These are phyloP conservation scores for Tachina fera DNA, from an alignment of 2,888 invertebrate species.

Conservation along the genomic window DNA sequence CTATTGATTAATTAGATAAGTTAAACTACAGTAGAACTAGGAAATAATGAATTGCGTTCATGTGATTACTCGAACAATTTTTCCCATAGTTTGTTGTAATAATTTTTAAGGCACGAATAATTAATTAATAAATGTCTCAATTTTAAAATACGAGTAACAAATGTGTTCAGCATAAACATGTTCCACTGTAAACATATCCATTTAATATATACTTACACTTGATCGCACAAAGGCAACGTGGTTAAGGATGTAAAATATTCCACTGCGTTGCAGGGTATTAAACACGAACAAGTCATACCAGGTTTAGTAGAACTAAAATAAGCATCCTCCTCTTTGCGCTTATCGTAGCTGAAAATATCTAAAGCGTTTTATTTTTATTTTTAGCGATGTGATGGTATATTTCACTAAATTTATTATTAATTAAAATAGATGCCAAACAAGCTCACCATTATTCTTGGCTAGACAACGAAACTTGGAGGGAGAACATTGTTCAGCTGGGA, in stretches of 20 bases:
- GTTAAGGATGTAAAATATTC: conserved; percentile 77
- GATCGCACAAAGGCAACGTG: conserved; percentile 73
- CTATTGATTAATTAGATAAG: too few species aligned
- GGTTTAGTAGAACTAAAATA: conserved; percentile 77
- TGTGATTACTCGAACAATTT: too few species aligned
- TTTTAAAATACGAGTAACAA: too few species aligned
- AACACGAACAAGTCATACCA: conserved; percentile 80
- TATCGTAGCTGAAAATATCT: conserved; percentile 80
- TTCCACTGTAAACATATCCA: neutral
- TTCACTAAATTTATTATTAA: neutral
- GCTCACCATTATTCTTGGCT: conserved; percentile 76
- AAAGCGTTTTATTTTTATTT: conserved; percentile 16
- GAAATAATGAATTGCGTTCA: too few species aligned
- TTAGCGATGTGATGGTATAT: neutral
- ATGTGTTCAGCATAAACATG: neutral
- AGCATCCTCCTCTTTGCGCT: conserved; percentile 77
- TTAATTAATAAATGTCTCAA: too few species aligned
- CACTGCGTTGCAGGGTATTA: conserved; percentile 78
- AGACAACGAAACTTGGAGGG: conserved; percentile 78
- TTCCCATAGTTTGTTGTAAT: too few species aligned
- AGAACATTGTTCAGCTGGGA: conserved; percentile 73
- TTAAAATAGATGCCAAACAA: neutral
- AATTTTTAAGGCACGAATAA: too few species aligned
- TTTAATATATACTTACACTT: conserved; percentile 68
- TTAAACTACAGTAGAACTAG: too few species aligned